Base-by-base conservation (phyloP, 1,140 invertebrate species). In the Formica exsecta region DNA sequence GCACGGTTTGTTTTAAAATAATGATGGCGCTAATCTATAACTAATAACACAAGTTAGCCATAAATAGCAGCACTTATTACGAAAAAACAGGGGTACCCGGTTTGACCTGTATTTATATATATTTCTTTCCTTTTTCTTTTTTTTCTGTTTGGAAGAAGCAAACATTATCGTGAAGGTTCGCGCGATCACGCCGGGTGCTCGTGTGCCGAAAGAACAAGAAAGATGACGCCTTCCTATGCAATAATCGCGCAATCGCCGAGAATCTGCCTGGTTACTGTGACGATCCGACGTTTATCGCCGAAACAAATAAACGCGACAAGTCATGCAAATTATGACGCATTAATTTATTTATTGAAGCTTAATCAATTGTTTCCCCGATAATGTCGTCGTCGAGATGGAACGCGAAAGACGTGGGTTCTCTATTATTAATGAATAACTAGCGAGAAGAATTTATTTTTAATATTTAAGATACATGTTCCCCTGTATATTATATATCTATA, bases 361-460 rank as follows among this genome's bases (percentile, higher is more conserved):
- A 54, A 65, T 85, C 48, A 85, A 85, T 77, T 77, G 73, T 22
- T 25, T 9, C 29, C 36, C 51, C 22, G 81, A 85, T 85, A 85
- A 85, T 16, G 22, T 32, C 70, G 29, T 62, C 59, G 44, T 25
- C 32, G n/a, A 61, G 36, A 81, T 81, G 61, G 0, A 4, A 19
- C 11, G 79, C 68, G 7, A 22, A 32, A 48, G 61, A n/a, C 13
- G 59, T 9, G 38, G 22, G 6, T 13, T 61, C 54, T 83, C 79
- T 36, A 83, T 29, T 29, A 32, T 74, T 62, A 61, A 73, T 44
- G 22, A 32, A 16, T 13, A 19, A 32, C 22, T 61, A 41, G 22
- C 22, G 48, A 57, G 54, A 41, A 25, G 9, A n/a, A 13, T 8
- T 16, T 16, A 19, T 5, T n/a, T n/a, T 7, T 7, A 7, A 19